Evolutionary conservation across 1,140 invertebrate species (phyloP).

Genomic region (Prorops nasuta): DNA sequence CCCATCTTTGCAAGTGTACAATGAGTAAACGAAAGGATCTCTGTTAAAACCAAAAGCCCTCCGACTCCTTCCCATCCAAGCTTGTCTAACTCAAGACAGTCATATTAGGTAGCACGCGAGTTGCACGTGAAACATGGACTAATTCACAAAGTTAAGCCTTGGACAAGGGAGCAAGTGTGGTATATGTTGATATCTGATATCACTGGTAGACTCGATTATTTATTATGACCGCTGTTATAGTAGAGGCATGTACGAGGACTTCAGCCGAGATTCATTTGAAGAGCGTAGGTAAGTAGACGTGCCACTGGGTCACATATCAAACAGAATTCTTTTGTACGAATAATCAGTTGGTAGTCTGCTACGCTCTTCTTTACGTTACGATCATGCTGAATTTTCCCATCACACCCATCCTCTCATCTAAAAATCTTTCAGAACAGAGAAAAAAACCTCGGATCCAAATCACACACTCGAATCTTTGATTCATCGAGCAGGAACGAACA

Average conservation of each 20-base stretch:
- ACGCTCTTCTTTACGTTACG: constrained; percentile 22
- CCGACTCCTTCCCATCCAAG: too few relatives aligned
- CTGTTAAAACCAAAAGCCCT: too few relatives aligned
- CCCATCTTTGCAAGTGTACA: too few relatives aligned
- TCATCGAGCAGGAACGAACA: too few relatives aligned
- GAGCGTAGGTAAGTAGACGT: constrained; percentile 70
- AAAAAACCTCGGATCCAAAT: too few relatives aligned
- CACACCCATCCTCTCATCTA: too few relatives aligned
- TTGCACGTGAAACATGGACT: constrained; percentile 32
- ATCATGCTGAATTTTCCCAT: not conserved
- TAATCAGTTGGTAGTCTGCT: not conserved
- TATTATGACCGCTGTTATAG: constrained; percentile 52
- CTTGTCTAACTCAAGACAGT: too few relatives aligned
- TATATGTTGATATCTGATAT: constrained; percentile 27
- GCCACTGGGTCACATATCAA: constrained; percentile 17
- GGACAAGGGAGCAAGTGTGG: constrained; percentile 44
- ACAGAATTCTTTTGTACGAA: constrained; percentile 17
- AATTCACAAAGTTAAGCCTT: constrained; percentile 54
- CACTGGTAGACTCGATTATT: constrained; percentile 50
- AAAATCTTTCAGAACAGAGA: too few relatives aligned
- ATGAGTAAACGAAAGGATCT: too few relatives aligned
- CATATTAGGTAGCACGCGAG: constrained; percentile 31
- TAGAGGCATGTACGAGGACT: constrained; percentile 78
- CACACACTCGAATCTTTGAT: too few relatives aligned
- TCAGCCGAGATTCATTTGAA: constrained; percentile 80